These are phyloP conservation scores for Melanostoma scalare DNA, from an alignment of 2,888 invertebrate species.

Conservation along the genomic window DNA sequence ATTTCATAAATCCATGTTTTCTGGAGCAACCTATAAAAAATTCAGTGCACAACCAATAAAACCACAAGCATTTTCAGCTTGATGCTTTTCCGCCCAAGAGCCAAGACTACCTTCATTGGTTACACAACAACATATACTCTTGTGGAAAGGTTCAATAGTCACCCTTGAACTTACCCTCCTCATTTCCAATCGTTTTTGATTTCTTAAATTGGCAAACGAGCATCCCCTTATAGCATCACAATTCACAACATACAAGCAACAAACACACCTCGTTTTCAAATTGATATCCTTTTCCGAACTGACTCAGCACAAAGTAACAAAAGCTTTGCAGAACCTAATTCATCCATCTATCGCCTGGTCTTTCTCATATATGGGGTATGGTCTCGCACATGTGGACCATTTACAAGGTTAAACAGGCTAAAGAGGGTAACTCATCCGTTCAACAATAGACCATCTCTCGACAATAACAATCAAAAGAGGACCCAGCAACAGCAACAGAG, in stretches of 20 bases:
- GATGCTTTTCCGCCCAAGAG: too few species aligned
- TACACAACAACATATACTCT: not conserved
- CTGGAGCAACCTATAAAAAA: too few species aligned
- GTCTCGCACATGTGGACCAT: constrained; percentile 43
- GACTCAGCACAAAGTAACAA: constrained; percentile 54
- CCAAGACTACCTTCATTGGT: not conserved
- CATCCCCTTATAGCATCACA: not conserved
- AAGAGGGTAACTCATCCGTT: constrained; percentile 64
- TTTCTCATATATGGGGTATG: not conserved
- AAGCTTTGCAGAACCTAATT: constrained; percentile 45
- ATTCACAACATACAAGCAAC: too few species aligned
- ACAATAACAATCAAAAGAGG: constrained; percentile 57
- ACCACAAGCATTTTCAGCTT: too few species aligned
- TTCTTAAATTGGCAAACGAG: constrained; percentile 35
- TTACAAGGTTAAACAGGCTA: constrained; percentile 64
- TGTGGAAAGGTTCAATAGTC: constrained; percentile 34
- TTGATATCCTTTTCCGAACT: constrained; percentile 25
- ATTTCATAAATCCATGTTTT: too few species aligned
- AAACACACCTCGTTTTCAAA: constrained; percentile 54
- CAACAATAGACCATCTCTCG: constrained; percentile 58
- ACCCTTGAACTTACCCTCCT: constrained; percentile 37
- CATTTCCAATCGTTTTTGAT: constrained; percentile 38
- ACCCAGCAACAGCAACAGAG: constrained; percentile 12
- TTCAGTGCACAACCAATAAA: too few species aligned
- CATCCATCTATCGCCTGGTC: constrained; percentile 14